A percentile compares a stretch with the other conserved stretches of the same genome.
These are phyloP conservation scores for Lapara coniferarum DNA, from an alignment of 2,888 invertebrate species.

Conservation along the genomic window DNA sequence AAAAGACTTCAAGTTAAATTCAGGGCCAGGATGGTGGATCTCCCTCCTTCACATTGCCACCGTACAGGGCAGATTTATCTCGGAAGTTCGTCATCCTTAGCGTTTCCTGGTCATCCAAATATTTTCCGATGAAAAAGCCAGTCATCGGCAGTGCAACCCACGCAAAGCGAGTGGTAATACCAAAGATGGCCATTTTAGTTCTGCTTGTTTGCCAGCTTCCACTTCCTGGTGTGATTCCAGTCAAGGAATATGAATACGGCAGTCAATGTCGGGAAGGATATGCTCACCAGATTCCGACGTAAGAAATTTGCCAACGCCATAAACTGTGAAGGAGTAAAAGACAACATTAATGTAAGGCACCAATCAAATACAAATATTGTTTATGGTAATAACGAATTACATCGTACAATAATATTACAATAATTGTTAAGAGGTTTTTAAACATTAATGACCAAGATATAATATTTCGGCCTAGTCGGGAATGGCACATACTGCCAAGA, in stretches of 20 bases:
- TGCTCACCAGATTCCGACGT: constrained; percentile 86
- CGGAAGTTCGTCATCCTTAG: constrained; percentile 88
- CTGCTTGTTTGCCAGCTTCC: constrained; percentile 83
- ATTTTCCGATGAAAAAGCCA: constrained; percentile 85
- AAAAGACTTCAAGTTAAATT: constrained; percentile 36
- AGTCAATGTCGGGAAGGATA: constrained; percentile 86
- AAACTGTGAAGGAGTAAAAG: constrained; percentile 52
- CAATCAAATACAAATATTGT: too few relatives aligned
- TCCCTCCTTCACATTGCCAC: constrained; percentile 85
- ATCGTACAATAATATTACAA: too few relatives aligned
- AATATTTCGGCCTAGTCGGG: too few relatives aligned
- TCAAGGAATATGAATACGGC: constrained; percentile 87
- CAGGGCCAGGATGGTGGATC: constrained; percentile 90
- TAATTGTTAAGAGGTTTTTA: too few relatives aligned
- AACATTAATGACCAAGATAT: too few relatives aligned
- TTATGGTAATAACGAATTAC: too few relatives aligned
- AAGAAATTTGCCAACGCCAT: constrained; percentile 82
- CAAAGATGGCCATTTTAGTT: constrained; percentile 80
- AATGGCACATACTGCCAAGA: too few relatives aligned
- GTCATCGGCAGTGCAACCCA: constrained; percentile 80
- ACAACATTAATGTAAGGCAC: too few relatives aligned
- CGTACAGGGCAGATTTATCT: constrained; percentile 91
- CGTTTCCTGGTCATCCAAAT: constrained; percentile 87
- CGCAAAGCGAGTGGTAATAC: constrained; percentile 80
- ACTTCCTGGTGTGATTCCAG: constrained; percentile 88